Conservation (phyloP, 1,140 invertebrate genomes). For the Ectropis grisescens region DNA sequence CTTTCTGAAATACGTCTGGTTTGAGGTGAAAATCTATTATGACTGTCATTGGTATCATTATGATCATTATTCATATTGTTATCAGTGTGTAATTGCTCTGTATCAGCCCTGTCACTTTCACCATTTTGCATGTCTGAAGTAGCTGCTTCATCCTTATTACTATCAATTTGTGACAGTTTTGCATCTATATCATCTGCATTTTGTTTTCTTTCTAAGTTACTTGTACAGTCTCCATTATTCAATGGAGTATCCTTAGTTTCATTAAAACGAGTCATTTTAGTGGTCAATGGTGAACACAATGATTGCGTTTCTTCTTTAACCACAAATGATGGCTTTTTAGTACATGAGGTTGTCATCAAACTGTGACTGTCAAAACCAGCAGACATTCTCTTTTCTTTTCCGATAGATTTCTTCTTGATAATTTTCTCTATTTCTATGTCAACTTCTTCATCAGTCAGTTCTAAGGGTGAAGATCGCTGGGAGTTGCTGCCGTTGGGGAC, state of each 20-base stretch:
- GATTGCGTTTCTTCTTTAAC: conserved; percentile 27
- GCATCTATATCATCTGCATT: conserved; percentile 19
- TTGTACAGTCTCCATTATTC: conserved; percentile 15
- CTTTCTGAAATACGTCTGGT: conserved; percentile 69
- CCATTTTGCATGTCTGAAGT: conserved; percentile 24
- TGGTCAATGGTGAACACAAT: conserved; percentile 28
- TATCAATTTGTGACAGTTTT: conserved; percentile 21
- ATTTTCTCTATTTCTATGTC: conserved; percentile 74
- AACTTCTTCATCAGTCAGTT: conserved; percentile 73
- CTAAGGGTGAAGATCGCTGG: conserved; percentile 65
- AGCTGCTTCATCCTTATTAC: conserved; percentile 25
- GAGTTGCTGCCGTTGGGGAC: conserved; percentile 65
- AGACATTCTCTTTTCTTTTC: conserved; percentile 51
- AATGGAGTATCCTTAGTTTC: conserved; percentile 22
- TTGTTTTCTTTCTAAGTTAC: too few species aligned
- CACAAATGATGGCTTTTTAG: conserved; percentile 25
- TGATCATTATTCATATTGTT: conserved; percentile 38
- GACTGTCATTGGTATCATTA: conserved; percentile 35
- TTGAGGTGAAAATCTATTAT: conserved; percentile 52
- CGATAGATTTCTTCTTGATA: conserved; percentile 53
- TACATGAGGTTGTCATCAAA: conserved; percentile 11
- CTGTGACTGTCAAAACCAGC: conserved; percentile 19
- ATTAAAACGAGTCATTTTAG: conserved; percentile 22
- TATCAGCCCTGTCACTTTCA: conserved; percentile 24
- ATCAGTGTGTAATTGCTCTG: conserved; percentile 40